A percentile compares a stretch with the other conserved stretches of the same genome.
phyloP scores from a whole-genome alignment of 2,888 invertebrate genomes.

The Plemyria rubiginata region DNA sequence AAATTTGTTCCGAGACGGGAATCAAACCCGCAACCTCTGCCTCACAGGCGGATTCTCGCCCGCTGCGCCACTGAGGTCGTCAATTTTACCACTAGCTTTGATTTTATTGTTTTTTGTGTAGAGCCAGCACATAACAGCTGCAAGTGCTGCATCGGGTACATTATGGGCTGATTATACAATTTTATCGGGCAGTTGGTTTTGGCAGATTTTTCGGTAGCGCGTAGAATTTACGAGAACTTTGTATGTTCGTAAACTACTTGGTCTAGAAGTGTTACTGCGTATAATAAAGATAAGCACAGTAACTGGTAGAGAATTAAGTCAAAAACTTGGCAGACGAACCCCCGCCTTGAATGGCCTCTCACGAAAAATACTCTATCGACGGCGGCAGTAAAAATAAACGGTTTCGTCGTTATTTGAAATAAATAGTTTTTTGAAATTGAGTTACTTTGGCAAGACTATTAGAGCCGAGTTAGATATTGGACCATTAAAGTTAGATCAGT shows the following conservation, averaged over 20 bases:
- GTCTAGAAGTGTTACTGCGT: slow-evolving; percentile 14
- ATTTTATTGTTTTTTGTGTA: background rate
- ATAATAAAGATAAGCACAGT: slow-evolving; percentile 28
- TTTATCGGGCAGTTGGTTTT: background rate
- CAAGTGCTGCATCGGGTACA: background rate
- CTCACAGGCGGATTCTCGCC: too few species aligned
- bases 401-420: slow-evolving; percentile 38
- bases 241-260: slow-evolving; percentile 2
- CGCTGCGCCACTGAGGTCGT: too few species aligned
- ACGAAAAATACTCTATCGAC: slow-evolving; percentile 42
- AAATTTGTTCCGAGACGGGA: too few species aligned
- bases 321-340: slow-evolving; percentile 43
- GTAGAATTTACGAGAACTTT: background rate
- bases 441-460: slow-evolving; percentile 24
- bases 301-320: slow-evolving; percentile 35
- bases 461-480: slow-evolving; percentile 23
- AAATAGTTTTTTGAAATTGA: slow-evolving; percentile 30
- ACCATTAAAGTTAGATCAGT: slow-evolving; percentile 31
- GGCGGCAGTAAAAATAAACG: slow-evolving; percentile 53
- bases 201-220: slow-evolving; percentile 1
- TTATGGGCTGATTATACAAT: background rate
- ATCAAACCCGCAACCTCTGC: too few species aligned
- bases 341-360: slow-evolving; percentile 44
- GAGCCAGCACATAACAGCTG: background rate
- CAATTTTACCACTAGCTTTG: too few species aligned